These are phyloP conservation scores for Leptoteleia sp. DNA, from an alignment of 1,140 invertebrate species.

Conservation along the genomic window DNA sequence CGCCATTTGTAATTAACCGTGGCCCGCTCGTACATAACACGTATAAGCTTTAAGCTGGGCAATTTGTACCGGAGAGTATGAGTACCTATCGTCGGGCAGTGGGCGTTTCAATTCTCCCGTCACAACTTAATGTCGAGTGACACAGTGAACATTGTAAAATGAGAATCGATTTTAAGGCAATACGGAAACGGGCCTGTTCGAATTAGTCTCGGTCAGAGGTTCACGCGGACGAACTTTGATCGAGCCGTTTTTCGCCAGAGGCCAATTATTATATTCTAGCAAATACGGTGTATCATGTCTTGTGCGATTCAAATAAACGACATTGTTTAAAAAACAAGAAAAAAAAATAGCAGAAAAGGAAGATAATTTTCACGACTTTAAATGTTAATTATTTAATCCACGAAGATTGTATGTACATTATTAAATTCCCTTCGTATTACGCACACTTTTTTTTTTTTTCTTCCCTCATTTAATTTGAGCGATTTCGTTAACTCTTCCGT, in stretches of 20 bases:
- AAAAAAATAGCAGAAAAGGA: too few species aligned
- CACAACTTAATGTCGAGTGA: constrained; percentile 66
- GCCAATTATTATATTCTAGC: constrained; percentile 80
- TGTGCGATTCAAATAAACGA: constrained; percentile 82
- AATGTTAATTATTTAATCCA: background rate
- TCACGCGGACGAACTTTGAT: constrained; percentile 69
- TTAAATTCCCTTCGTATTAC: background rate
- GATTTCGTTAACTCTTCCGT: too few species aligned
- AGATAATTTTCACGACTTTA: constrained; percentile 2
- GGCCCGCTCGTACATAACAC: too few species aligned
- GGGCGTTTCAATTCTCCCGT: constrained; percentile 57
- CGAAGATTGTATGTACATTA: background rate
- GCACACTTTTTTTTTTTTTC: too few species aligned
- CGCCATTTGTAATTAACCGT: background rate
- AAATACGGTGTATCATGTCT: constrained; percentile 81
- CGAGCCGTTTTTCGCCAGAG: constrained; percentile 69
- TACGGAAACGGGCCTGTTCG: constrained; percentile 74
- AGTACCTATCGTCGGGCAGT: constrained; percentile 39
- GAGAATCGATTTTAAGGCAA: constrained; percentile 79
- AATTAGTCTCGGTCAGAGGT: constrained; percentile 71
- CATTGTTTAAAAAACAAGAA: constrained; percentile 81
- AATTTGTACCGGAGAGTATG: constrained; percentile 1
- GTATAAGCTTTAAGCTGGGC: background rate
- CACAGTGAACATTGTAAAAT: constrained; percentile 71
- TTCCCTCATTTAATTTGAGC: too few species aligned